These are phyloP conservation scores for Gymnosoma rotundatum DNA, from an alignment of 2,888 invertebrate genomes.

Conservation along the genomic window DNA sequence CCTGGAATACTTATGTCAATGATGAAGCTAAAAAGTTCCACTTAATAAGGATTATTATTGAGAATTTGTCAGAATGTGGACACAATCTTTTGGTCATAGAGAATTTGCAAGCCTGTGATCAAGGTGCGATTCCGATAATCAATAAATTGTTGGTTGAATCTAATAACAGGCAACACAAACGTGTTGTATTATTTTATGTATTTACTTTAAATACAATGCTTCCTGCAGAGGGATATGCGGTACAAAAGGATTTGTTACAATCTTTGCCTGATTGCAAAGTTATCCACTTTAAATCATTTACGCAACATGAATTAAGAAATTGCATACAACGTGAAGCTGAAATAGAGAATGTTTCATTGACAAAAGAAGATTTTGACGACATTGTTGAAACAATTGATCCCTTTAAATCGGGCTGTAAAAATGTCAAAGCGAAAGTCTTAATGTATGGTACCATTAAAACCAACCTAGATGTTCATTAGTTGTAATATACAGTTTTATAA, in stretches of 20 bases:
- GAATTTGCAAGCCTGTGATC: constrained; percentile 74
- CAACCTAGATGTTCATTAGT: constrained; percentile 20
- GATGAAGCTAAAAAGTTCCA: constrained; percentile 62
- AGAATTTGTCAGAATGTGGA: constrained; percentile 77
- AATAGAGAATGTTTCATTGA: constrained; percentile 72
- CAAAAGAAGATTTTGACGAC: constrained; percentile 71
- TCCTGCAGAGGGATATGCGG: constrained; percentile 50
- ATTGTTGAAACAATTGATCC: constrained; percentile 75
- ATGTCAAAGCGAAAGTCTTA: constrained; percentile 77
- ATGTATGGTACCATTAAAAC: constrained; percentile 71
- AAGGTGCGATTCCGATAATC: constrained; percentile 72
- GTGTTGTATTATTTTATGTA: constrained; percentile 76
- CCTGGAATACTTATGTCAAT: constrained; percentile 74
- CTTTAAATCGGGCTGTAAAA: constrained; percentile 78
- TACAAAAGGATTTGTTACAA: constrained; percentile 70
- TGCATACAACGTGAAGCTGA: constrained; percentile 76
- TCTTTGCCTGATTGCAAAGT: constrained; percentile 70
- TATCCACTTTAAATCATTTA: constrained; percentile 75
- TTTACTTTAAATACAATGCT: constrained; percentile 76
- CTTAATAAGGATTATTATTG: constrained; percentile 64
- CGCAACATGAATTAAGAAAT: constrained; percentile 73
- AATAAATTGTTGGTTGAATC: constrained; percentile 69
- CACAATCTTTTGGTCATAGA: constrained; percentile 80
- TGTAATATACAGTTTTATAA: neutral
- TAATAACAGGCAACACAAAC: constrained; percentile 58